These are phyloP conservation scores for Apis laboriosa DNA, from an alignment of 1,140 invertebrate genomes.

Conservation along the genomic window DNA sequence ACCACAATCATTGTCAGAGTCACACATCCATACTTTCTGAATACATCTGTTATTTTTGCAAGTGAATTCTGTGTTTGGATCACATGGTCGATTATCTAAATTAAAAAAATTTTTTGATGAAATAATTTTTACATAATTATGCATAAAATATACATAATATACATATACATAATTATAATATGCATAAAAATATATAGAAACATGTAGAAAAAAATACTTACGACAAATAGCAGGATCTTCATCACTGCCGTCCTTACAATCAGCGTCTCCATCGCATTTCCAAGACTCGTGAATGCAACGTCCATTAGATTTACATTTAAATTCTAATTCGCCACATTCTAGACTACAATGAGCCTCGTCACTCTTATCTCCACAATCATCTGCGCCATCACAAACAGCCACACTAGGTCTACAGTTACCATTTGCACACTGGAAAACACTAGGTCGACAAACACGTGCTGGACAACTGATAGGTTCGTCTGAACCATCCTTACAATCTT, in stretches of 20 bases:
- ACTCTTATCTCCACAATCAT: constrained; percentile 93
- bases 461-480: constrained; percentile 94
- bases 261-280: constrained; percentile 97
- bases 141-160: background rate
- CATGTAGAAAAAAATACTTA: constrained; percentile 75
- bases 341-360: constrained; percentile 91
- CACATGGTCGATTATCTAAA: constrained; percentile 89
- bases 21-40: constrained; percentile 97
- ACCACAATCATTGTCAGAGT: constrained; percentile 95
- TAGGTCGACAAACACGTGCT: constrained; percentile 88
- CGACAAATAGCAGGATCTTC: constrained; percentile 94
- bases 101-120: constrained; percentile 3
- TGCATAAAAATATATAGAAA: background rate
- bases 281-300: constrained; percentile 95
- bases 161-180: background rate
- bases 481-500: constrained; percentile 94
- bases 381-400: constrained; percentile 94
- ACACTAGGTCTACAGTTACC: constrained; percentile 95
- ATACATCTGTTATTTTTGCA: constrained; percentile 98
- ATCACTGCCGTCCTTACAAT: constrained; percentile 96
- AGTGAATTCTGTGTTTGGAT: constrained; percentile 90
- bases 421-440: constrained; percentile 96
- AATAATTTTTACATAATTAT: background rate
- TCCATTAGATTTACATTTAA: constrained; percentile 95
- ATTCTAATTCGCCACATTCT: constrained; percentile 95